phyloP scores from a whole-genome alignment of 2,797 vertebrate species.

The Trematomus bernacchii region DNA sequence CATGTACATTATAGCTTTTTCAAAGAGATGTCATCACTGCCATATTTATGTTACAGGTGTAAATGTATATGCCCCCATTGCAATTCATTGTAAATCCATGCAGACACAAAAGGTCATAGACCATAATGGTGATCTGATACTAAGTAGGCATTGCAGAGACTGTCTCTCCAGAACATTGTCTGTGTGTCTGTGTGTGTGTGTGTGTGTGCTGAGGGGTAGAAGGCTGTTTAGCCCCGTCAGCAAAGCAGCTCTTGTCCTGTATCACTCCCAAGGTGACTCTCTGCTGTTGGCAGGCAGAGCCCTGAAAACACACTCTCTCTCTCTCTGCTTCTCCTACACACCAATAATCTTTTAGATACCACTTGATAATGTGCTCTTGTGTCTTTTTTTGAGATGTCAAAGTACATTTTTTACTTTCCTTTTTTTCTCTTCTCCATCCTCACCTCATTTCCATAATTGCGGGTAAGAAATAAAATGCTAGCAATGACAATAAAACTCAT shows the following conservation, averaged over 20 bases:
- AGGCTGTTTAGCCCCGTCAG: slow-evolving; percentile 71
- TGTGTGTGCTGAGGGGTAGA: slow-evolving; percentile 33
- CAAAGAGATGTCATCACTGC: not conserved
- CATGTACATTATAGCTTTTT: not conserved
- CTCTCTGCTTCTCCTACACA: slow-evolving; percentile 53
- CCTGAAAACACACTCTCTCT: slow-evolving; percentile 2
- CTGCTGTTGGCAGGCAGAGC: slow-evolving; percentile 76
- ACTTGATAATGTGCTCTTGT: slow-evolving; percentile 32
- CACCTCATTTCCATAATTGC: slow-evolving; percentile 35
- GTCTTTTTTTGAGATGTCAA: slow-evolving; percentile 26
- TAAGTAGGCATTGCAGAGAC: slow-evolving; percentile 5
- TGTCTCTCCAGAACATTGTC: not conserved
- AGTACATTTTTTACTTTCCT: slow-evolving; percentile 1
- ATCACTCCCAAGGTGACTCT: slow-evolving; percentile 79
- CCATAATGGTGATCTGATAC: slow-evolving; percentile 14
- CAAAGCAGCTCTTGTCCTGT: slow-evolving; percentile 58
- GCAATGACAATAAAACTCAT: not conserved
- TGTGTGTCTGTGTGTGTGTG: slow-evolving; percentile 22
- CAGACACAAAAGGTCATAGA: not conserved
- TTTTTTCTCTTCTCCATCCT: not conserved
- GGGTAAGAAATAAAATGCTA: slow-evolving; percentile 25
- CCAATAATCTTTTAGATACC: slow-evolving; percentile 40
- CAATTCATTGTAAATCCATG: not conserved
- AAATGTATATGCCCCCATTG: not conserved
- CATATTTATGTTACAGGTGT: not conserved